Conservation (phyloP, 2,888 invertebrate species). For the Apamea monoglypha region DNA sequence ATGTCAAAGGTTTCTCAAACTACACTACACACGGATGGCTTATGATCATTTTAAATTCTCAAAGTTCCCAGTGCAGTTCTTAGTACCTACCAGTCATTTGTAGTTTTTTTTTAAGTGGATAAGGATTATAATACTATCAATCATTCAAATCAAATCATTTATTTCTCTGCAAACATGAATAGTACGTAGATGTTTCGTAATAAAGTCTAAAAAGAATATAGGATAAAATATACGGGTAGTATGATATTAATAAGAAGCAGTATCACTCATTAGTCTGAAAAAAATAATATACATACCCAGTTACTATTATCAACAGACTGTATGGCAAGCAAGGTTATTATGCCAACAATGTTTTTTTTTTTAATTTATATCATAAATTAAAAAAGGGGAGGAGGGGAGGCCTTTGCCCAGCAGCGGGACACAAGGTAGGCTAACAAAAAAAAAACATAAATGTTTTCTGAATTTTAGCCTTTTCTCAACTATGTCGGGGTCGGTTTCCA, state of each 20-base stretch:
- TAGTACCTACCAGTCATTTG: background rate
- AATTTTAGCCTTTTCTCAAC: background rate
- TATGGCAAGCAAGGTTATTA: background rate
- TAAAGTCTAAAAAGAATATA: background rate
- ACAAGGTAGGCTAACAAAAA: no score
- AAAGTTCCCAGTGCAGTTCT: background rate
- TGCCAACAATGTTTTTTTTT: background rate
- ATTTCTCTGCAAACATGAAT: background rate
- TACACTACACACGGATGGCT: conserved; percentile 26
- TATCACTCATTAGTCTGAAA: background rate
- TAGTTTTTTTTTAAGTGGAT: background rate
- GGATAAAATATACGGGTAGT: background rate
- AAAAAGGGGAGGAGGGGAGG: no score
- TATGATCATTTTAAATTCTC: conserved; percentile 12
- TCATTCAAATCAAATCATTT: background rate
- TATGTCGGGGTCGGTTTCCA: background rate
- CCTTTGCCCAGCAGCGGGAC: no score
- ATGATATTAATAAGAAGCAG: background rate
- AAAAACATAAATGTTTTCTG: background rate
- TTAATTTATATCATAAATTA: background rate
- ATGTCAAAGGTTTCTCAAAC: conserved; percentile 48
- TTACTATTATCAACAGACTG: background rate
- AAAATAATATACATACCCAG: background rate
- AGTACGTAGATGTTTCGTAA: background rate
- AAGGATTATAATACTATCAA: background rate